Evolutionary conservation across 1,140 invertebrate genomes (phyloP).

Genomic region (Micrasema minimum): DNA sequence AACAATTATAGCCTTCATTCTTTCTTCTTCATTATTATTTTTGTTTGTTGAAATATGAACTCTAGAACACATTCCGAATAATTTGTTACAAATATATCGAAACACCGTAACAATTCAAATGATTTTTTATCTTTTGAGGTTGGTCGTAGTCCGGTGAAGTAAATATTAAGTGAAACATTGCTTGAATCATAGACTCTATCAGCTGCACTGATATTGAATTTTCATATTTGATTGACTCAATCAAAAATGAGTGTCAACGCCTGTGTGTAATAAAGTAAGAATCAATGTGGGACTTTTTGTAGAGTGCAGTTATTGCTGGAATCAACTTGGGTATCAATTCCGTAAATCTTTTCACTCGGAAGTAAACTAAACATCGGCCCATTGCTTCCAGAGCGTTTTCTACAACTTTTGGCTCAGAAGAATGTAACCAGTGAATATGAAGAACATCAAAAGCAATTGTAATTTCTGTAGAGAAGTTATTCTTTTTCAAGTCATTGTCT

Average conservation of each 20-base stretch:
- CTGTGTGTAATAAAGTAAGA: constrained; percentile 79
- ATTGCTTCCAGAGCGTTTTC: constrained; percentile 79
- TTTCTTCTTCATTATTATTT: constrained; percentile 81
- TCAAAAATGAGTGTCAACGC: constrained; percentile 74
- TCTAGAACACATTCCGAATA: constrained; percentile 76
- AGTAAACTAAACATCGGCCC: constrained; percentile 82
- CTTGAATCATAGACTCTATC: constrained; percentile 62
- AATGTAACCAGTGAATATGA: constrained; percentile 81
- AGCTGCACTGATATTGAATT: constrained; percentile 46
- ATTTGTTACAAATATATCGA: constrained; percentile 79
- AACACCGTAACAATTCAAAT: constrained; percentile 90
- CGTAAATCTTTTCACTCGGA: constrained; percentile 75
- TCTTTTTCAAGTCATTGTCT: constrained; percentile 76
- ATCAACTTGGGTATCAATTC: constrained; percentile 80
- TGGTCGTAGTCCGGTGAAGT: constrained; percentile 81
- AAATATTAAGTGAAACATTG: constrained; percentile 76
- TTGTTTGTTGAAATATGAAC: constrained; percentile 77
- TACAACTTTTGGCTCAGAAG: constrained; percentile 78
- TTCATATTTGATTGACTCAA: constrained; percentile 41
- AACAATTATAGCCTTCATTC: constrained; percentile 84
- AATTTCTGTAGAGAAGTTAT: constrained; percentile 82
- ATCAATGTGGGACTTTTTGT: constrained; percentile 76
- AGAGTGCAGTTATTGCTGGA: constrained; percentile 77
- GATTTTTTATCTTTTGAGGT: constrained; percentile 82
- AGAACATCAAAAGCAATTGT: constrained; percentile 83